A percentile compares a stretch with the other conserved stretches of the same genome.
phyloP scores from a whole-genome alignment of 1,140 invertebrate genomes.

The Musca vetustissima region DNA sequence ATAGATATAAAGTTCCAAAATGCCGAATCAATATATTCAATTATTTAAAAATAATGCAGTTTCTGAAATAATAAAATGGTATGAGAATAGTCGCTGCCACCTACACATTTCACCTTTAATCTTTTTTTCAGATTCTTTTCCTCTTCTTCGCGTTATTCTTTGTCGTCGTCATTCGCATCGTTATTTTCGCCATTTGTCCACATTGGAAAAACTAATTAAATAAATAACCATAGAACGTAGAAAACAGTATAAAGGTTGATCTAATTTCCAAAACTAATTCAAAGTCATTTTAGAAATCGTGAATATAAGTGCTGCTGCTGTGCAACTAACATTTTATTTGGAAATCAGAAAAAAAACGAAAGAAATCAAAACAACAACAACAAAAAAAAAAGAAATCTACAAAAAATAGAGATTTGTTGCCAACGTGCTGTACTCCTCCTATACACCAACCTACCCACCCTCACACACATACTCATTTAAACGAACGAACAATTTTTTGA shows the following conservation, averaged over 20 bases:
- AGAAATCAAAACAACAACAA: too few relatives aligned
- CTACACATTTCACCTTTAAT: too few relatives aligned
- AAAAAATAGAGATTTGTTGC: neutral
- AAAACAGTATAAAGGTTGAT: slow-evolving; percentile 13
- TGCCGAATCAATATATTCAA: too few relatives aligned
- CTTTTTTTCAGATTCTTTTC: too few relatives aligned
- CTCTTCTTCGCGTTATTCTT: too few relatives aligned
- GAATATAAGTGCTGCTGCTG: neutral
- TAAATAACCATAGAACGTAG: neutral
- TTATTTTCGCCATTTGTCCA: too few relatives aligned
- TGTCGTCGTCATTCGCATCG: too few relatives aligned
- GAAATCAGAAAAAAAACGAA: neutral
- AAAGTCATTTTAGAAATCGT: slow-evolving; percentile 21
- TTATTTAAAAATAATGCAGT: too few relatives aligned
- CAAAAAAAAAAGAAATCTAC: neutral
- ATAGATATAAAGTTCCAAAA: too few relatives aligned
- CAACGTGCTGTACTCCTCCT: too few relatives aligned
- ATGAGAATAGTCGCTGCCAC: too few relatives aligned
- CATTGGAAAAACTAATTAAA: slow-evolving; percentile 7
- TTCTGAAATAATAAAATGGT: too few relatives aligned
- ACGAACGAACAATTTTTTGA: slow-evolving; percentile 11
- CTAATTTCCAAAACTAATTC: neutral
- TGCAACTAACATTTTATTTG: neutral
- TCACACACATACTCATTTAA: neutral
- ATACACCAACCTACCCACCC: neutral